Percentiles rank a stretch among this genome's conserved stretches.
These are phyloP conservation scores for Odontophorus gujanensis DNA, from an alignment of 2,113 vertebrate species.

Conservation along the genomic window DNA sequence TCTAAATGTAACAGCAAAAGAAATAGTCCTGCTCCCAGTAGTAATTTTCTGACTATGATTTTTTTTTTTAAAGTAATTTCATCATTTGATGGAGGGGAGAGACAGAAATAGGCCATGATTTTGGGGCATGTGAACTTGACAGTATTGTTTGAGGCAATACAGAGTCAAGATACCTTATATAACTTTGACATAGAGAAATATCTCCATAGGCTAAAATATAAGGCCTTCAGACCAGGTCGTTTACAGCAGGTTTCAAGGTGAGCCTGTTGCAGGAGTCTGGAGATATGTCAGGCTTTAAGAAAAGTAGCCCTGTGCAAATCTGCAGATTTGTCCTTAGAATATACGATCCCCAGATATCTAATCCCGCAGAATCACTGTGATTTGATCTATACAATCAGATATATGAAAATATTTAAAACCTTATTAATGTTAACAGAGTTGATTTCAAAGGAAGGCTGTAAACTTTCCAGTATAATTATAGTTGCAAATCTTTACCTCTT, in stretches of 20 bases:
- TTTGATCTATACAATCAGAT: not conserved
- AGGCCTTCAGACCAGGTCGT: not conserved
- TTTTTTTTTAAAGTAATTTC: not conserved
- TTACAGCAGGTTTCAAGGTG: not conserved
- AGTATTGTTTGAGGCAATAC: not conserved
- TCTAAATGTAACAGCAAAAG: not conserved
- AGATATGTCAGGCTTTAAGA: not conserved
- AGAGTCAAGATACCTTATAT: not conserved
- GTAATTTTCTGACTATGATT: not conserved
- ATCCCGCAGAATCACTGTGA: not conserved
- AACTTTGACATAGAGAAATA: not conserved
- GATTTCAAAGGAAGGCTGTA: not conserved
- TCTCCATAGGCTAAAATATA: not conserved
- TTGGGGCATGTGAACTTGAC: not conserved
- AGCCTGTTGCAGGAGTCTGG: not conserved
- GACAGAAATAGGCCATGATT: not conserved
- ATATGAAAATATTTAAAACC: not conserved
- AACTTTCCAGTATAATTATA: not conserved
- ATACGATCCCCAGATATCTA: not conserved
- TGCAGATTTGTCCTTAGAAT: not conserved
- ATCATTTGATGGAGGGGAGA: not conserved
- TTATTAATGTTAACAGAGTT: not conserved
- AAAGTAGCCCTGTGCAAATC: not conserved
- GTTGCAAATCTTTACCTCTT: not conserved
- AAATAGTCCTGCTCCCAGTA: rapidly evolving